Evolutionary conservation across 2,888 invertebrate genomes (phyloP), one percentile per base, ranked within the genome.

Genomic region (Andrena haemorrhoa): DNA sequence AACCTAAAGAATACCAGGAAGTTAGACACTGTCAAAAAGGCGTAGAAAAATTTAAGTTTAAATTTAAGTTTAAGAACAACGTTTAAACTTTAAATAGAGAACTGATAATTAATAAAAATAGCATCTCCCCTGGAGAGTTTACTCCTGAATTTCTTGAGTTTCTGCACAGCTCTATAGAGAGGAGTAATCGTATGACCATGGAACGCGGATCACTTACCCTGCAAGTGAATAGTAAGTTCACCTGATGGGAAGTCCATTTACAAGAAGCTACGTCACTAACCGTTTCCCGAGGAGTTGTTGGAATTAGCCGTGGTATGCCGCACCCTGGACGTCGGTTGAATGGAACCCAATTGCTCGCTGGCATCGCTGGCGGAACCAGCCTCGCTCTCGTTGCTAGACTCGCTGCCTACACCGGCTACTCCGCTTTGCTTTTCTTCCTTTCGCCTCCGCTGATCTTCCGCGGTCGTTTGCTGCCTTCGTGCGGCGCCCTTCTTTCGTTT

Each of bases 401-500:
- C 94, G 89, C 94, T 94, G 47, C 94, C 94, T 2, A 92, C 88
- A 77, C 94, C 89, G 82, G 94, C 86, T 80, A 93, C 91, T 53
- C 93, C 86, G 41, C 88, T 87, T 83, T 91, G 92, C 86, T 93
- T 94, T 35, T 93, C 93, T 81, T 93, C 93, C 84, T 93, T 93
- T 69, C 92, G 87, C 49, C 93, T 91, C 77, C 93, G 91, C 87
- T 93, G 93, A 85, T 94, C 93, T 88, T 93, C 93, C 82, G 91
- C 90, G 77, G 92, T 89, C 23, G 92, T 89, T 89, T 94, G 94
- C 88, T 93, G 93, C 88, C 91, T 94, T 86, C 92, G 92, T 94
- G 94, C 95, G 94, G 92, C 95, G 86, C 95, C 95, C 93, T 96
- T 96, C 95, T 95, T 95, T 93, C 96, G 94, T 93, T 96, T 96